Evolutionary conservation across 30 jellyfish, hydroid and myxozoan genomes (phyloP).

Genomic region (Turritopsis dohrnii): DNA sequence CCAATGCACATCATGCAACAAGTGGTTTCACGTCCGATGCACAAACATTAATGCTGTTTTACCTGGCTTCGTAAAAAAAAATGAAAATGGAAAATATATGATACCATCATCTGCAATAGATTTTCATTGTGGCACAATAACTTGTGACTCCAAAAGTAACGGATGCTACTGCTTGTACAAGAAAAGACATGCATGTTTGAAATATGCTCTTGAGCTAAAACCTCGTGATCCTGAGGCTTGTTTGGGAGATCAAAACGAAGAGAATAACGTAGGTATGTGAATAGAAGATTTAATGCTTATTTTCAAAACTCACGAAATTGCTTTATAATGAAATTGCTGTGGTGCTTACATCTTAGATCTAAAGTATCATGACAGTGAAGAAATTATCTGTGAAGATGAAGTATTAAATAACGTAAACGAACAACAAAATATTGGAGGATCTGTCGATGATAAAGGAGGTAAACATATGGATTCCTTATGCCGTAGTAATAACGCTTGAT

Average conservation of each 20-base stretch:
- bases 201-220: not conserved
- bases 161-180: not conserved
- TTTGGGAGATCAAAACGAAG: not conserved
- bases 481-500: not conserved
- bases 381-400: not conserved
- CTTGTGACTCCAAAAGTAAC: not conserved
- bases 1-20: not conserved
- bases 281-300: not conserved
- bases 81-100: not conserved
- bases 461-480: not conserved
- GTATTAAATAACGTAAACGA: not conserved
- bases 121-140: not conserved
- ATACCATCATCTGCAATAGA: not conserved
- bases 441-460: not conserved
- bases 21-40: not conserved
- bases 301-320: not conserved
- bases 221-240: too few relatives aligned
- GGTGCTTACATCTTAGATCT: not conserved
- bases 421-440: not conserved
- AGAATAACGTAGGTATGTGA: not conserved
- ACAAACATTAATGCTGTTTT: not conserved
- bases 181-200: not conserved
- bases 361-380: not conserved
- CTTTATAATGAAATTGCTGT: not conserved
- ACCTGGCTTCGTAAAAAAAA: not conserved